Conservation (phyloP, 2,888 invertebrate species). For the Epistrophella euchroma region DNA sequence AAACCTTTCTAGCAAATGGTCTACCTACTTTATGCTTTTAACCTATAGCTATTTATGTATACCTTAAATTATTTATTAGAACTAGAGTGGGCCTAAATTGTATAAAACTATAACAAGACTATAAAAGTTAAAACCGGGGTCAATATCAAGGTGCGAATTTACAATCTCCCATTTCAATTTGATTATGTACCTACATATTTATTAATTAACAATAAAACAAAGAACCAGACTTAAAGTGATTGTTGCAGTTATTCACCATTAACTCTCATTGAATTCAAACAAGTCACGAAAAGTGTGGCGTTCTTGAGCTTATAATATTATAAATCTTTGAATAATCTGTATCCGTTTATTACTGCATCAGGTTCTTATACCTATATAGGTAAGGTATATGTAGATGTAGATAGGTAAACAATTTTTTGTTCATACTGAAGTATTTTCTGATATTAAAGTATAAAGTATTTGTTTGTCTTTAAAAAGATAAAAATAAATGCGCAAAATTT, state of each 20-base stretch:
- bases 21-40: too few species aligned
- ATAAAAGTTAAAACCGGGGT: not conserved
- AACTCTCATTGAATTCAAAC: not conserved
- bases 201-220: constrained; percentile 8
- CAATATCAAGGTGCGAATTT: constrained; percentile 11
- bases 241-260: constrained; percentile 11
- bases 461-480: too few species aligned
- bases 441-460: too few species aligned
- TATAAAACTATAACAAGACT: not conserved
- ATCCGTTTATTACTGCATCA: not conserved
- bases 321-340: not conserved
- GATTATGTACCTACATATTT: too few species aligned
- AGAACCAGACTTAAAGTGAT: constrained; percentile 9
- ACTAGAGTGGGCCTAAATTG: too few species aligned
- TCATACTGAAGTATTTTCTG: too few species aligned
- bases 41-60: too few species aligned
- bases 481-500: too few species aligned
- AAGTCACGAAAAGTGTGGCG: constrained; percentile 18
- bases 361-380: too few species aligned
- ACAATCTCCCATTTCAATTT: not conserved
- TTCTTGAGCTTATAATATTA: not conserved
- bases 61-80: too few species aligned
- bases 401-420: not conserved
- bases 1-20: too few species aligned
- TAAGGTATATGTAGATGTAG: too few species aligned